phyloP scores from a whole-genome alignment of 2,888 invertebrate species.

The Drosophila villosipedis region DNA sequence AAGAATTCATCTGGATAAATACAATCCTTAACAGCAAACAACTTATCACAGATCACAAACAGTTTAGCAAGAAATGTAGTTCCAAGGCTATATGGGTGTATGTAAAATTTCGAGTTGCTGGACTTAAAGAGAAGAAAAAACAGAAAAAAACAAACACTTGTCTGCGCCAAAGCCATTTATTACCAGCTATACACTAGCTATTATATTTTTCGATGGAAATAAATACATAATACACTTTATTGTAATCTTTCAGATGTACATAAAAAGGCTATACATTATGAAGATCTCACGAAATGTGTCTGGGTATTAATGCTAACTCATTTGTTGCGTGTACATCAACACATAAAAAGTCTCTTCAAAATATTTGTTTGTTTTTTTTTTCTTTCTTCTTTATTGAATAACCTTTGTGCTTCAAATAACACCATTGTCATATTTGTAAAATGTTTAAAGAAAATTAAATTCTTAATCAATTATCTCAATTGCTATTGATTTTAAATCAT shows the following conservation, averaged over 20 bases:
- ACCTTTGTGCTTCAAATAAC: conserved; percentile 4
- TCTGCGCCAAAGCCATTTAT: background rate
- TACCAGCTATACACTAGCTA: background rate
- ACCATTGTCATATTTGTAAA: background rate
- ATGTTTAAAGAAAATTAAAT: background rate
- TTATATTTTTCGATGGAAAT: background rate
- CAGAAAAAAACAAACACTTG: background rate
- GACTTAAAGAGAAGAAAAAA: background rate
- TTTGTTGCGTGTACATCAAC: background rate
- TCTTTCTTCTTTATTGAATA: background rate
- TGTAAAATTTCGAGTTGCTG: background rate
- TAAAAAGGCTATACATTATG: background rate
- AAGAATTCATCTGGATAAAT: background rate
- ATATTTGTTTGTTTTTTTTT: background rate
- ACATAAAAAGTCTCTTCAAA: conserved; percentile 1
- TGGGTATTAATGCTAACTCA: conserved; percentile 6
- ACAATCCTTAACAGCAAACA: background rate
- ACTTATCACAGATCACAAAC: background rate
- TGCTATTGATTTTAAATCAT: conserved; percentile 1
- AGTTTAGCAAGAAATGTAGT: background rate
- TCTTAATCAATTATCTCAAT: conserved; percentile 1
- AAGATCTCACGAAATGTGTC: conserved; percentile 1
- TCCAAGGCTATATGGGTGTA: background rate
- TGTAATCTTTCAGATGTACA: conserved; percentile 5
- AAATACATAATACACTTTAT: conserved; percentile 5